Evolutionary conservation across 2,113 vertebrate genomes (phyloP), one percentile per base, ranked within the genome.

Genomic region (Lepisosteus oculatus): DNA sequence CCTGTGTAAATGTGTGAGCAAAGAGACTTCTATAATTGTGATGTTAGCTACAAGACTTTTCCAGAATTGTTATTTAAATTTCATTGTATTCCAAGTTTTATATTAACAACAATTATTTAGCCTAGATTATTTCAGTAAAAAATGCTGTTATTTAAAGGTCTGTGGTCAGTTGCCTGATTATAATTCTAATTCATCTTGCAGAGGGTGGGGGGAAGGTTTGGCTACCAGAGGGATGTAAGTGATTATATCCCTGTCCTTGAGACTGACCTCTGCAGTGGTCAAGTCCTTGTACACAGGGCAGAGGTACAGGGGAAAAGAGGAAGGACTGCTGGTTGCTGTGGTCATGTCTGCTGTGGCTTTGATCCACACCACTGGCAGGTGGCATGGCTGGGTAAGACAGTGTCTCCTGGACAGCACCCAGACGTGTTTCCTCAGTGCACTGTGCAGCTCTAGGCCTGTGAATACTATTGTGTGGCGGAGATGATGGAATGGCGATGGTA

Each of bases 401-500:
- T 0, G 83, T 73, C 41, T 91, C 90, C 72, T 85, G 81, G 54
- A 95, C 65, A 14, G 78, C 81, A 8, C 79, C 78, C 0, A 63
- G 67, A 4, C 72, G 56, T 0, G 77, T 54, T 75, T 95, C 87
- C 95, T 94, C 7, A 84, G 74, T 0, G 93, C 92, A 0, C 93
- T 87, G 70, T 83, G 84, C 9, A 97, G 76, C 70, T 93, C 85
- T 63, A 97, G 79, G 57, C 93, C 94, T 0, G 66, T 85, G 71
- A 97, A 91, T 64, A 1, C 86, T 77, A 0, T 63, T 76, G 29
- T 67, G 44, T 0, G 88, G 86, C 12, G 51, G 72, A 0, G 67
- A 73, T 41, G 62, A 5, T 0, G 64, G 72, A 56, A 51, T 2
- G 1, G 14, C 41, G 8, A 41, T 6, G 29, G 80, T 57, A 55